phyloP scores from a whole-genome alignment of 2,888 invertebrate genomes.

The Sialis fuliginosa region DNA sequence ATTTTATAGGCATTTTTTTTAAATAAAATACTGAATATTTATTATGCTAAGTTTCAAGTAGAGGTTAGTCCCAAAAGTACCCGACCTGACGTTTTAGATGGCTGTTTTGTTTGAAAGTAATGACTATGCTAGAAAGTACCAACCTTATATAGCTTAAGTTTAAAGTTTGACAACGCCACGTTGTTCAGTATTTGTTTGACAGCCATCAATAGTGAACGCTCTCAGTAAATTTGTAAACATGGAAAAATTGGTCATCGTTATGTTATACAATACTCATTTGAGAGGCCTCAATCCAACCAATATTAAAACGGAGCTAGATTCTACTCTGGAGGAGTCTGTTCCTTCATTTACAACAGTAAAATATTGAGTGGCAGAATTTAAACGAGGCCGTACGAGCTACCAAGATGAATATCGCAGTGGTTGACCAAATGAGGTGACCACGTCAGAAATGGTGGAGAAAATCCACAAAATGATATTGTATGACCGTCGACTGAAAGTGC shows the following conservation, averaged over 20 bases:
- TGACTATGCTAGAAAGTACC: not conserved
- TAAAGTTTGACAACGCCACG: slow-evolving; percentile 5
- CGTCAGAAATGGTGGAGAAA: slow-evolving; percentile 11
- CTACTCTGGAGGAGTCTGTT: no score
- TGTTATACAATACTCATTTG: slow-evolving; percentile 8
- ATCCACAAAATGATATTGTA: slow-evolving; percentile 11
- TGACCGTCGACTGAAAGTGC: slow-evolving; percentile 11
- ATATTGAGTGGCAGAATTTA: slow-evolving; percentile 8
- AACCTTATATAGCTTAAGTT: not conserved
- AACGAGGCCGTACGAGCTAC: slow-evolving; percentile 10
- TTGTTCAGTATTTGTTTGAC: not conserved
- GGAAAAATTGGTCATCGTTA: slow-evolving; percentile 1
- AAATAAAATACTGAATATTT: no score
- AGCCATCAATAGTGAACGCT: slow-evolving; percentile 2
- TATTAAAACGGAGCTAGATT: no score
- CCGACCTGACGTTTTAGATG: not conserved
- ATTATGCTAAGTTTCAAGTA: no score
- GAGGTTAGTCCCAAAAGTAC: not conserved
- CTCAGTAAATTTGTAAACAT: slow-evolving; percentile 6
- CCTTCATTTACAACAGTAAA: slow-evolving; percentile 6
- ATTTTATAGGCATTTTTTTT: no score
- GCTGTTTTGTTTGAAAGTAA: not conserved
- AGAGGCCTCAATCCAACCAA: slow-evolving; percentile 9
- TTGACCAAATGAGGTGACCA: slow-evolving; percentile 8
- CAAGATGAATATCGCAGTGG: slow-evolving; percentile 10